Evolutionary conservation across 2,113 vertebrate genomes (phyloP), one percentile per base, ranked within the genome.

Genomic region (Halichoeres trimaculatus): DNA sequence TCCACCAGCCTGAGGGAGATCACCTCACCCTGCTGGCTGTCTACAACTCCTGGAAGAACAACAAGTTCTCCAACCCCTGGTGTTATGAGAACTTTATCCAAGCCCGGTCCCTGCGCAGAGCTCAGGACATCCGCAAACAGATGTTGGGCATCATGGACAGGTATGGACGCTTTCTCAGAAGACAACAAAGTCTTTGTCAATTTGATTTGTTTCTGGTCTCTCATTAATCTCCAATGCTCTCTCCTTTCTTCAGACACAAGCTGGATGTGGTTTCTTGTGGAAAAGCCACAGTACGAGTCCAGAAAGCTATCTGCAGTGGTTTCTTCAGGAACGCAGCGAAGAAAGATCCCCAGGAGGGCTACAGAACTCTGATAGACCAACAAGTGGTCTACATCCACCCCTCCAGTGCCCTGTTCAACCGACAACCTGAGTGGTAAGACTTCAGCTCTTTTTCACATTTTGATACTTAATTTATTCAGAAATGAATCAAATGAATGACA

Each of bases 111-210:
- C 92, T 99, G 26, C 96, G 96, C 34, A 89, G 98, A 50, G 97
- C 95, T 0, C 98, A 99, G 89, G 98, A 99, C 84, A 99, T 99
- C 81, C 98, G 97, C 83, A 99, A 99, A 73, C 98, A 99, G 91
- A 99, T 99, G 98, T 63, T 99, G 90, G 98, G 98, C 17, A 99
- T 99, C 78, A 99, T 99, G 98, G 98, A 99, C 92, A 93, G 98
- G 97, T 98, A 17, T 14, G 16, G 17, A 45, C 3, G 14, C 7
- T 45, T 1, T 17, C 5, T 17, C 5, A 19, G 43, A 14, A 17
- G 6, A 19, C 17, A 30, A 6, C 30, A 4, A 6, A 30, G 30
- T 30, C 30, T 30, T 30, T 6, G 30, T 30, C 6, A 6, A 30
- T 30, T 30, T 30, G 30, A 30, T 30, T 30, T 36, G 3, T n/a